Conservation (phyloP, 2,888 invertebrate species). For the Galerucella pusilla region DNA sequence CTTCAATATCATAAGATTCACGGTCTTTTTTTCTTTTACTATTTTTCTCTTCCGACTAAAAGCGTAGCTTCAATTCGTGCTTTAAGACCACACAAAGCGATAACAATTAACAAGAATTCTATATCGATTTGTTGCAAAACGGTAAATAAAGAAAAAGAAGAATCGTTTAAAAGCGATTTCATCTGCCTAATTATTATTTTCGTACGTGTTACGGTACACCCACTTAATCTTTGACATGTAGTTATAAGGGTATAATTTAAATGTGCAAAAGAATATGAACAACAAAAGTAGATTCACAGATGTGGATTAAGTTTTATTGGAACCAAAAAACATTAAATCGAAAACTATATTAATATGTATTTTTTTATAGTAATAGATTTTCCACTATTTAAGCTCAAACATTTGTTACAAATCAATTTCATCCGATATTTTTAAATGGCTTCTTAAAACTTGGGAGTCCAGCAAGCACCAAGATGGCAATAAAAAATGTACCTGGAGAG, state of each 20-base stretch:
- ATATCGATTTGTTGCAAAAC: conserved; percentile 53
- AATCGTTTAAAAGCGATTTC: conserved; percentile 53
- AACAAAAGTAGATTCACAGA: conserved; percentile 14
- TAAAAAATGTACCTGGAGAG: too few relatives aligned
- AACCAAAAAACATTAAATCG: background rate
- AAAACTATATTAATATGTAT: background rate
- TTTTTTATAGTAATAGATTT: background rate
- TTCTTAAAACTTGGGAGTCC: too few relatives aligned
- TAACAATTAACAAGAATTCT: conserved; percentile 57
- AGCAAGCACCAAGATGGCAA: too few relatives aligned
- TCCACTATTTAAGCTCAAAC: too few relatives aligned
- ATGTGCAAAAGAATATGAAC: conserved; percentile 46
- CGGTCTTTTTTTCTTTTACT: conserved; percentile 35
- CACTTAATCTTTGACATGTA: conserved; percentile 57
- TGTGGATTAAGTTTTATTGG: background rate
- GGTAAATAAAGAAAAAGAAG: conserved; percentile 47
- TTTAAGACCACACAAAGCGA: conserved; percentile 56
- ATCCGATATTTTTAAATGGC: too few relatives aligned
- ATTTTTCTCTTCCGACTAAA: conserved; percentile 48
- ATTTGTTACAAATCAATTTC: too few relatives aligned
- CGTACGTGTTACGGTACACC: conserved; percentile 58
- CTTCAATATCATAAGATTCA: conserved; percentile 44
- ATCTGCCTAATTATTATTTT: conserved; percentile 58
- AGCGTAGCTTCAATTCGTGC: conserved; percentile 52
- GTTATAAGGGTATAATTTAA: conserved; percentile 53